phyloP scores from a whole-genome alignment of 1,140 invertebrate species.

The Trichonephila inaurata region DNA sequence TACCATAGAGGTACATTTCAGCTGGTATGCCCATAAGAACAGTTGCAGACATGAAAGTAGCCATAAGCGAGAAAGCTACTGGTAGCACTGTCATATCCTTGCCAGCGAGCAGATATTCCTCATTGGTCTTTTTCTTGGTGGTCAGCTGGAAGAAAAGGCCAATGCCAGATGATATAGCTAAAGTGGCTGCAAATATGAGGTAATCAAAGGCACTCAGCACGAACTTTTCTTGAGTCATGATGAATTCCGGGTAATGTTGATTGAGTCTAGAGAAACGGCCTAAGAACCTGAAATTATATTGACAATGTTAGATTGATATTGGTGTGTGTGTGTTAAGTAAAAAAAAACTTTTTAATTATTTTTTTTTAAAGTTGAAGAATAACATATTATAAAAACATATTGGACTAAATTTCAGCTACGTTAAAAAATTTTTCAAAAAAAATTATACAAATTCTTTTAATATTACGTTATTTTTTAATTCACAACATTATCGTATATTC shows the following conservation, averaged over 20 bases:
- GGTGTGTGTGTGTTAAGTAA: no score
- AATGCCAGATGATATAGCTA: slow-evolving; percentile 79
- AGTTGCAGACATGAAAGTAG: slow-evolving; percentile 83
- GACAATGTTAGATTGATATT: no score
- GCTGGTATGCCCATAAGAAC: slow-evolving; percentile 81
- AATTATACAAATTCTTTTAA: no score
- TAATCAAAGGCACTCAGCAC: slow-evolving; percentile 83
- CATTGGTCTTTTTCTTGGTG: slow-evolving; percentile 84
- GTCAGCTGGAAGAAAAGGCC: slow-evolving; percentile 86
- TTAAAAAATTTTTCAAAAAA: no score
- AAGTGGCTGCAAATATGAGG: slow-evolving; percentile 85
- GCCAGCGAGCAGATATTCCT: slow-evolving; percentile 91
- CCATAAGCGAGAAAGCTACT: slow-evolving; percentile 89
- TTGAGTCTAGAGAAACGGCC: no score
- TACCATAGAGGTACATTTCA: slow-evolving; percentile 80
- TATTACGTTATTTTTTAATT: no score
- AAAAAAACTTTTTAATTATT: no score
- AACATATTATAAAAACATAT: no score
- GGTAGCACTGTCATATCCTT: slow-evolving; percentile 90
- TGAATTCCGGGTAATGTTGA: neutral
- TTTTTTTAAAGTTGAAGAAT: no score
- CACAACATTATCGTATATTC: no score
- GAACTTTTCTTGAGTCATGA: slow-evolving; percentile 26
- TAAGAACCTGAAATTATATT: no score
- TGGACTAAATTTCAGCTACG: no score